Percentiles rank a stretch among this genome's conserved stretches.
Evolutionary conservation across 2,888 invertebrate species (phyloP).

Genomic region (Acanthosepion pharaonis): DNA sequence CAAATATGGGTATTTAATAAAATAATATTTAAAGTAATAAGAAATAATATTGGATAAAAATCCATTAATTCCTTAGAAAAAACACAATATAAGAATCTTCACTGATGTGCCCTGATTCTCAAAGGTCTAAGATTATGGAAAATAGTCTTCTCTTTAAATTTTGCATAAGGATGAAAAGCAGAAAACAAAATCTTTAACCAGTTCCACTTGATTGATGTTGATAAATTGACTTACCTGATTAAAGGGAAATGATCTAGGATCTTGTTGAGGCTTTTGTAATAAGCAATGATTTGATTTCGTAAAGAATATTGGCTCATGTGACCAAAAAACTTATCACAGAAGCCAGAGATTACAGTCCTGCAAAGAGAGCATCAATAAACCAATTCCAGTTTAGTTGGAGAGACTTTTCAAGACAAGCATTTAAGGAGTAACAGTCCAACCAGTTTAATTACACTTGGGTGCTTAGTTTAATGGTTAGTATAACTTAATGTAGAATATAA

Average conservation of each 20-base stretch:
- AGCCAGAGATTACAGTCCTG: constrained; percentile 69
- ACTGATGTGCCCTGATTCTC: no score
- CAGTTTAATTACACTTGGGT: background rate
- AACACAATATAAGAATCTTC: no score
- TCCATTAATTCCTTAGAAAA: no score
- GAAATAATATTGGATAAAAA: no score
- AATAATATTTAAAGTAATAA: no score
- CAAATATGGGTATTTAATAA: no score
- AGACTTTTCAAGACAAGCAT: background rate
- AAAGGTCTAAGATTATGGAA: no score
- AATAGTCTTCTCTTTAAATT: no score
- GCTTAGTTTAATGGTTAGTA: background rate
- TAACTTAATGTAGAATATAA: no score
- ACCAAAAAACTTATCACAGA: constrained; percentile 67
- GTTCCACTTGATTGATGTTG: background rate
- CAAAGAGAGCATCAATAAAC: background rate
- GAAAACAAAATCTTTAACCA: background rate
- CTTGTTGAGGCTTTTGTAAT: constrained; percentile 71
- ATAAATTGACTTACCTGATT: constrained; percentile 64
- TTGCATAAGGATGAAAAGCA: no score
- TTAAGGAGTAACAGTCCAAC: background rate
- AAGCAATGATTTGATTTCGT: constrained; percentile 71
- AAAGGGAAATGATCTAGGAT: constrained; percentile 71
- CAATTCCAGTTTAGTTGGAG: background rate
- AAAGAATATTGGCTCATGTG: constrained; percentile 71